Evolutionary conservation across 2,797 vertebrate species (phyloP), one percentile per base, ranked within the genome.

Genomic region (Mormyrops boulengeri): DNA sequence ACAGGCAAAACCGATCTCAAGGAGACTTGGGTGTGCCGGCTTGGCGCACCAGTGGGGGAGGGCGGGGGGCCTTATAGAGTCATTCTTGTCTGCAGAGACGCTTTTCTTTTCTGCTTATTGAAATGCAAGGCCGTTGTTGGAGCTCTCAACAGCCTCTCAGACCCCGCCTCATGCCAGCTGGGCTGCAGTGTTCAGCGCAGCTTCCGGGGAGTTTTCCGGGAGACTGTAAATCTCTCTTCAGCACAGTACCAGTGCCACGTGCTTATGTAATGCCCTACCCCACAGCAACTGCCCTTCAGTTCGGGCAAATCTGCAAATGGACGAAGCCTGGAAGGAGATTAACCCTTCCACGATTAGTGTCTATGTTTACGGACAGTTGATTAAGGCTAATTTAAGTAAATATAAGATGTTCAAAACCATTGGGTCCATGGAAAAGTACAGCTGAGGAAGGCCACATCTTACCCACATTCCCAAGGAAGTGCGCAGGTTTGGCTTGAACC

Each of bases 191-290:
- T 22, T 19, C 38, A 44, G 84, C 38, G 22, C 44, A 3, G 89
- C 88, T 85, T 88, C 87, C 53, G 12, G 73, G 89, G 89, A 88
- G 86, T 82, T 84, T 82, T 73, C 26, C 66, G 88, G n/a, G 88
- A 88, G 49, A 88, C 41, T 19, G 47, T 53, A 88, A 88, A 80
- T 49, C 17, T 41, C 69, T 44, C 47, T 80, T 50, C 47, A 30
- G 30, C 77, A 52, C 80, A 17, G 50, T 17, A 49, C 19, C 8
- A 30, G 57, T 49, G 38, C 17, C 44, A 26, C 19, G 2, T 41
- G 11, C 57, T 88, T 69, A 66, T 9, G 7, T 88, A 88, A 88
- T 11, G n/a, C 30, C 87, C 44, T 47, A 26, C 60, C 41, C 26
- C 85, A 87, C 84, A 55, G 44, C 55, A 17, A 87, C 52, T 60